Conservation (phyloP, 2,888 invertebrate genomes). For the Alsophila aescularia region DNA sequence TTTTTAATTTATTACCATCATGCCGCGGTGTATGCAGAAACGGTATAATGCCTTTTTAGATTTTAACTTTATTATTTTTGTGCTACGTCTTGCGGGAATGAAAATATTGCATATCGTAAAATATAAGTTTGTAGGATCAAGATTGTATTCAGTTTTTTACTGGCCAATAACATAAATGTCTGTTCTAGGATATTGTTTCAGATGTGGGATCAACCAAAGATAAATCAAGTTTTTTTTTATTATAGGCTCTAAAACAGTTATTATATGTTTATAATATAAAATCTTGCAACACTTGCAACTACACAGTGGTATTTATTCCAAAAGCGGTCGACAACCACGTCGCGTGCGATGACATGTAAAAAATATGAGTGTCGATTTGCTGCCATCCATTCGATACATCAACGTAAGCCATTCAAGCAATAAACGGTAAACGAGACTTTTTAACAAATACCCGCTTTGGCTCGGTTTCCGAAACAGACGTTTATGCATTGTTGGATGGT, state of each 20-base stretch:
- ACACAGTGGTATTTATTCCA: not conserved
- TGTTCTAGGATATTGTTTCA: too few relatives aligned
- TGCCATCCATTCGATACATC: conserved; percentile 3
- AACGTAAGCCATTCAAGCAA: conserved; percentile 3
- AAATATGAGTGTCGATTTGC: conserved; percentile 13
- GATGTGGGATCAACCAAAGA: too few relatives aligned
- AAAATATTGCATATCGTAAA: too few relatives aligned
- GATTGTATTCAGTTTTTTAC: too few relatives aligned
- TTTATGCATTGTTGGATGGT: not conserved
- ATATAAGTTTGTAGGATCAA: too few relatives aligned
- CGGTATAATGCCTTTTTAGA: conserved; percentile 4
- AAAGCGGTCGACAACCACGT: not conserved
- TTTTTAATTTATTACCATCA: conserved; percentile 51
- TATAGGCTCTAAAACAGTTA: too few relatives aligned
- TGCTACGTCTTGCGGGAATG: too few relatives aligned
- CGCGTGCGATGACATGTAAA: conserved; percentile 1
- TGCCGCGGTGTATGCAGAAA: conserved; percentile 35
- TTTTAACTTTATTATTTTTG: not conserved
- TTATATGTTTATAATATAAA: too few relatives aligned
- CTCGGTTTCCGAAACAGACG: not conserved
- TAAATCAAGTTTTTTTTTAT: not conserved
- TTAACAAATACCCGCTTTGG: conserved; percentile 8
- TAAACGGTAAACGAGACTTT: conserved; percentile 15
- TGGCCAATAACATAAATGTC: too few relatives aligned
- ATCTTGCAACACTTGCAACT: not conserved